Evolutionary conservation across 2,888 invertebrate genomes (phyloP), one percentile per base, ranked within the genome.

Genomic region (Rhimphoctona megacephalus): DNA sequence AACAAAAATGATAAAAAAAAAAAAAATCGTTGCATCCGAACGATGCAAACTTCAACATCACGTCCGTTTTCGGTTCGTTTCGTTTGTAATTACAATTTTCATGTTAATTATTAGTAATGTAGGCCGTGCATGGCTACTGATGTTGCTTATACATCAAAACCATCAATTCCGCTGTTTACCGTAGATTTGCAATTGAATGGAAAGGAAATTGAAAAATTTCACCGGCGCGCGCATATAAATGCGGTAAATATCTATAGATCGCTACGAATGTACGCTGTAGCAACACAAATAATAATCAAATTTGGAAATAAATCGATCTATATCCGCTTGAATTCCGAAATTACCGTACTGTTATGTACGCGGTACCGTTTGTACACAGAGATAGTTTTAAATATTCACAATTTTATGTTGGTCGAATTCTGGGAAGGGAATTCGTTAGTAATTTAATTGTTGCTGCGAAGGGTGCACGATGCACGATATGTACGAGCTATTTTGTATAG

Each of bases 241-340:
- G 5, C 5, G 11, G 39, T 4, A 39, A 2, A 64, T 2, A 9
- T 39, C 9, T 9, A 43, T 43, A 43, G 43, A 8, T 36, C n/a
- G 22, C 14, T n/a, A 11, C 36, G 39, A 39, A 57, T 57, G 57
- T 25, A 25, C 54, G 52, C 57, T 49, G 49, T 43, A 52, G 39
- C n/a, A 73, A 61, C 57, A 57, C 64, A 79, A 79, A 85, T 67
- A 81, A 81, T 85, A 85, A 85, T 85, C 61, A 61, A 74, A 78
- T 81, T 72, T 22, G 30, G 66, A 67, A 74, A 78, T 69, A 82
- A 82, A 85, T 80, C 67, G 39, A 74, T 73, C 25, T 30, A 39
- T 22, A 39, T 39, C 39, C 61, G 36, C 57, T 19, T 19, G 61
- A 30, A 22, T 36, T 25, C 52, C 46, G 49, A 8, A 70, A 39